Evolutionary conservation across 2,797 vertebrate genomes (phyloP), one percentile per base, ranked within the genome.

Genomic region (Avahi laniger): DNA sequence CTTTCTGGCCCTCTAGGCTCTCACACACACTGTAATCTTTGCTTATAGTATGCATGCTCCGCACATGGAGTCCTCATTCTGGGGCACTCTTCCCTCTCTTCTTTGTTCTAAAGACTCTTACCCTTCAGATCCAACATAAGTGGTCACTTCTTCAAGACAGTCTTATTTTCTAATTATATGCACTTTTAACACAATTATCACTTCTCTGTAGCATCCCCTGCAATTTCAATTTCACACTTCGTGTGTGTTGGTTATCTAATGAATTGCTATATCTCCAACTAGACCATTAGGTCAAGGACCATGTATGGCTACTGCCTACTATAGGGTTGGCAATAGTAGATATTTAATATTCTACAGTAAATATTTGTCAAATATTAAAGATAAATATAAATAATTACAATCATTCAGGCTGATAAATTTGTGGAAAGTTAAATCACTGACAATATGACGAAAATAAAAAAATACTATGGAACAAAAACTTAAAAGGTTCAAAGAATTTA

Each of bases 211-310:
- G 20, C 6, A 88, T 61, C 48, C 20, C 63, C 43, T 6, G 52
- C 5, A 59, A 84, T 65, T 75, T 96, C 35, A 59, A 46, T 83
- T 97, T 87, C 73, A 90, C 4, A 43, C 14, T 70, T 78, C 52
- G 3, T 50, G 1, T 57, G 12, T 52, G 13, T 67, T 94, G 15
- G 14, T 15, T 91, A 88, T n/a, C 92, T 84, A 67, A 75, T 79
- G 81, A 91, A 24, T 7, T 17, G 5, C 26, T 50, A 33, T 54
- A 69, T 91, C 30, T 95, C n/a, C 35, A 85, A 54, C 12, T 78
- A 52, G 50, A 84, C 28, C 15, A 67, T 89, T 22, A 95, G 4
- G 17, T 63, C 35, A 75, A 86, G 30, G 93, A 59, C 8, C 2
- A 57, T 13, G 4, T 20, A 41, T 70, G 14, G 24, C 1, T 43